These are phyloP conservation scores for Vidua chalybeata DNA, from an alignment of 2,113 vertebrate genomes.

Conservation along the genomic window DNA sequence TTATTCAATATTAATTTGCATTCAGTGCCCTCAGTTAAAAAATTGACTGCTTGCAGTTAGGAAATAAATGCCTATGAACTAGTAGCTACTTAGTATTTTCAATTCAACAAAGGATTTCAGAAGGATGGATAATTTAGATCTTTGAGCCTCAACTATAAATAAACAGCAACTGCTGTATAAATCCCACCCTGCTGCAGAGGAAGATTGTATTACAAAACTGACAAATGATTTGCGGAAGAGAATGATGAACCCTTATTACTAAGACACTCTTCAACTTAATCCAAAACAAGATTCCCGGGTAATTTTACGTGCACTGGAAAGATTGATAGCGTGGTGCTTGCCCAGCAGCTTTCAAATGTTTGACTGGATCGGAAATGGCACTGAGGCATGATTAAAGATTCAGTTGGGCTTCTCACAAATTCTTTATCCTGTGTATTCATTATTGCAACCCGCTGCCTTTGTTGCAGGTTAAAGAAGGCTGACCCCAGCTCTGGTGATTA, in stretches of 20 bases:
- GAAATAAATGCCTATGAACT: conserved; percentile 63
- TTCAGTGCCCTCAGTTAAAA: conserved; percentile 47
- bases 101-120: conserved; percentile 50
- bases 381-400: conserved; percentile 59
- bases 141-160: conserved; percentile 54
- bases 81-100: conserved; percentile 59
- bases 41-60: conserved; percentile 62
- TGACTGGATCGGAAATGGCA: conserved; percentile 64
- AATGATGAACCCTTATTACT: conserved; percentile 75
- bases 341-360: conserved; percentile 71
- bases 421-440: conserved; percentile 55
- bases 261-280: conserved; percentile 74
- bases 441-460: conserved; percentile 63
- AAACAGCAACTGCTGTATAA: conserved; percentile 51
- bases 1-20: conserved; percentile 68
- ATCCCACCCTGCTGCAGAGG: conserved; percentile 52
- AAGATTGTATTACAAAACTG: conserved; percentile 59
- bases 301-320: conserved; percentile 61
- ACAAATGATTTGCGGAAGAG: conserved; percentile 73
- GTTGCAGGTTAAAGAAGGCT: conserved; percentile 73
- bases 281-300: conserved; percentile 73
- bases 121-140: conserved; percentile 64
- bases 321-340: conserved; percentile 64
- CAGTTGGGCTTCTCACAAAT: conserved; percentile 61
- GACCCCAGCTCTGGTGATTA: conserved; percentile 48